Conservation (phyloP, 2,797 vertebrate species). For the Mallotus villosus region DNA sequence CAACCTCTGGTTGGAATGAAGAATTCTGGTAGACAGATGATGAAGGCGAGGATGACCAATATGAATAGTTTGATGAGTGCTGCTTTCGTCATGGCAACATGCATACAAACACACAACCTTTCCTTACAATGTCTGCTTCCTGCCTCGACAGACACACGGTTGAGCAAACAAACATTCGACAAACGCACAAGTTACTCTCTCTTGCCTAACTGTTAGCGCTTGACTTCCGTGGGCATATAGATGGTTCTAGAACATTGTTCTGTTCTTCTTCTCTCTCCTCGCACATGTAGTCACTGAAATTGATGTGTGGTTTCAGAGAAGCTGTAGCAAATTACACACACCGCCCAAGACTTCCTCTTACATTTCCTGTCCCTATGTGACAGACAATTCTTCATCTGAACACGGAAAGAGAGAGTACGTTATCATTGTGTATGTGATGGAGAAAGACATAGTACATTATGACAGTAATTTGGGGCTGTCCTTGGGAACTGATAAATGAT, state of each 20-base stretch:
- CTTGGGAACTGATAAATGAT: not conserved
- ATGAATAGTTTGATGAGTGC: conserved; percentile 76
- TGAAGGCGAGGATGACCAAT: conserved; percentile 76
- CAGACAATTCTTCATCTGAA: not conserved
- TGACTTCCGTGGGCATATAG: not conserved
- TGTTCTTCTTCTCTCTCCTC: not conserved
- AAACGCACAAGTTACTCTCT: conserved; percentile 21
- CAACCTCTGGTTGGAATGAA: conserved; percentile 81
- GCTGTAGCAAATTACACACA: not conserved
- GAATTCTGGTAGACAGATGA: conserved; percentile 88
- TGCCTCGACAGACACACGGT: conserved; percentile 30
- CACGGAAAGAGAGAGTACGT: not conserved
- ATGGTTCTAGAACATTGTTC: not conserved
- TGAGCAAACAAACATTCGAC: conserved; percentile 15
- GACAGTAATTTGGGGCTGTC: not conserved
- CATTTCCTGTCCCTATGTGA: conserved; percentile 26
- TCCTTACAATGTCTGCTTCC: conserved; percentile 6
- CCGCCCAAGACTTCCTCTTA: not conserved
- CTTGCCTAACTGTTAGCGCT: not conserved
- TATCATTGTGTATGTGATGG: conserved; percentile 25
- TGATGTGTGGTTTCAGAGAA: too few relatives aligned
- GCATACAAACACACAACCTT: conserved; percentile 13
- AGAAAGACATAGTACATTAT: conserved; percentile 7
- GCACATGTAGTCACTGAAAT: too few relatives aligned
- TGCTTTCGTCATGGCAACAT: conserved; percentile 71